Percentiles rank a stretch among this genome's conserved stretches.
Conservation (phyloP, 2,113 vertebrate genomes). For the Axis porcinus region DNA sequence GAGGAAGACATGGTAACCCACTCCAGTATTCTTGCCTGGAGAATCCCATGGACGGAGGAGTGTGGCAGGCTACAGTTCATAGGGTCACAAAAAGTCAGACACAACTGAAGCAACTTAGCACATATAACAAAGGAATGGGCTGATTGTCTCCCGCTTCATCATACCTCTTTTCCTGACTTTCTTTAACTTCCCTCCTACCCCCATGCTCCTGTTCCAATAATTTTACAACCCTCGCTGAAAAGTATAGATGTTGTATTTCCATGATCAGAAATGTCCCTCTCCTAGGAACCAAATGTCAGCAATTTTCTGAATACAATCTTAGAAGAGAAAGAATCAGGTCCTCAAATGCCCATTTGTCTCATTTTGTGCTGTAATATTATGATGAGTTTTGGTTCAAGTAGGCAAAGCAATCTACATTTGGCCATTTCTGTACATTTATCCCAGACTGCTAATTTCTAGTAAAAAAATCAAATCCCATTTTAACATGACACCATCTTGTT, state of each 20-base stretch:
- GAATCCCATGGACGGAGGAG: neutral
- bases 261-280: conserved; percentile 18
- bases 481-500: conserved; percentile 68
- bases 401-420: conserved; percentile 37
- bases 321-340: conserved; percentile 16
- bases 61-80: neutral
- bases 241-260: neutral
- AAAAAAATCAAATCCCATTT: conserved; percentile 55
- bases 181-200: neutral
- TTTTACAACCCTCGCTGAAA: neutral
- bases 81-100: neutral
- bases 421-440: conserved; percentile 21
- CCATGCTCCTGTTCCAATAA: neutral
- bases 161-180: neutral
- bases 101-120: neutral
- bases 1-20: neutral
- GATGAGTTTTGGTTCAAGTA: conserved; percentile 30
- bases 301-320: conserved; percentile 36
- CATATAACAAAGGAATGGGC: neutral
- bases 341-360: conserved; percentile 41
- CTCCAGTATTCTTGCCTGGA: neutral
- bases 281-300: conserved; percentile 41
- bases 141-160: neutral
- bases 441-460: conserved; percentile 34
- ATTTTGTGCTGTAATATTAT: conserved; percentile 10